phyloP scores from a whole-genome alignment of 1,140 invertebrate genomes.

The Diuraphis noxia region DNA sequence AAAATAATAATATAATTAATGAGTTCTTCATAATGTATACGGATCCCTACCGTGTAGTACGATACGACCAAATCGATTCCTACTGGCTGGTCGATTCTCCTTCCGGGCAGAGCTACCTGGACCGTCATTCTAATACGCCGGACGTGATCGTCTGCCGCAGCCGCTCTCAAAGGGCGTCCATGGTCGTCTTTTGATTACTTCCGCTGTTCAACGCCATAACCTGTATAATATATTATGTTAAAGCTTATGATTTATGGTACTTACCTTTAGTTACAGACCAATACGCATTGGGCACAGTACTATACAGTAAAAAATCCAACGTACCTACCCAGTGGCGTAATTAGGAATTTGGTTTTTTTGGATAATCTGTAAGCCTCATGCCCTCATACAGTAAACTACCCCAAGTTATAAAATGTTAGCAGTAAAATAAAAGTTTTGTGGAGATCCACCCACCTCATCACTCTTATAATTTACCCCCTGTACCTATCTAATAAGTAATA shows the following conservation, averaged over 20 bases:
- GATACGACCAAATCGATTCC: slow-evolving; percentile 43
- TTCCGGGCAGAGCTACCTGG: slow-evolving; percentile 18
- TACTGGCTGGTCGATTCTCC: slow-evolving; percentile 28
- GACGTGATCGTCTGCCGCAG: neutral
- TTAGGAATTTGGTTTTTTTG: no score
- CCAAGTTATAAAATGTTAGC: no score
- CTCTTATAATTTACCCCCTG: no score
- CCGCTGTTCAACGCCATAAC: neutral
- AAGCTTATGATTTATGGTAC: neutral
- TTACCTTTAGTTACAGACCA: no score
- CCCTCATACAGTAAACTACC: no score
- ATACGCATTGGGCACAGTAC: no score
- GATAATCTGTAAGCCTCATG: no score
- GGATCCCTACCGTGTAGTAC: slow-evolving; percentile 24
- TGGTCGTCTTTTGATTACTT: neutral
- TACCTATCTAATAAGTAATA: no score
- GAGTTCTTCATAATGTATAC: neutral
- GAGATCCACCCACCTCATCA: no score
- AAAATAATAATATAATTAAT: neutral
- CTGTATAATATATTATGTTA: neutral
- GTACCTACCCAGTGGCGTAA: no score
- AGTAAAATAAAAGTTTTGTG: no score
- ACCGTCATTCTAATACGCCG: slow-evolving; percentile 4
- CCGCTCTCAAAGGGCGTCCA: neutral
- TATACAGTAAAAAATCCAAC: no score